Evolutionary conservation across 2,888 invertebrate genomes (phyloP), one percentile per base, ranked within the genome.

Genomic region (Doris montereyensis): DNA sequence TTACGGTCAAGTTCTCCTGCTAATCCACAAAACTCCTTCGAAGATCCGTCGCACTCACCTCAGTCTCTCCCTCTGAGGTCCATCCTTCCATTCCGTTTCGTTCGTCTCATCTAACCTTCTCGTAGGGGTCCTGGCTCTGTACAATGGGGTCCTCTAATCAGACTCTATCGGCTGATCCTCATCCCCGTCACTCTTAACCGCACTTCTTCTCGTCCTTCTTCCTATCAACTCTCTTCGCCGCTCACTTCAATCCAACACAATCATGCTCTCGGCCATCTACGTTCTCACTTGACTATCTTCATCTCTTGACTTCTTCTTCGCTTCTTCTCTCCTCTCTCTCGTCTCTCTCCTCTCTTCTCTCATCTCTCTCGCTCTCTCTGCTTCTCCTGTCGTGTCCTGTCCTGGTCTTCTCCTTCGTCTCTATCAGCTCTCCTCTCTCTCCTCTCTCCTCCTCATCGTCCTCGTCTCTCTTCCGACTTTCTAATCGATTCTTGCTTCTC

Each of bases 81-180:
- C n/a, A n/a, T n/a, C n/a, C n/a, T n/a, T n/a, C n/a, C n/a, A n/a
- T n/a, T n/a, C n/a, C n/a, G n/a, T n/a, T n/a, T n/a, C n/a, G n/a
- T n/a, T n/a, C n/a, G n/a, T n/a, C n/a, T n/a, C n/a, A n/a, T n/a
- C n/a, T n/a, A n/a, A n/a, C n/a, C n/a, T n/a, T n/a, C n/a, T n/a
- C n/a, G n/a, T n/a, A n/a, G n/a, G n/a, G n/a, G n/a, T n/a, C n/a
- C n/a, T n/a, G n/a, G n/a, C n/a, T n/a, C n/a, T n/a, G n/a, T n/a
- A n/a, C n/a, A n/a, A n/a, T n/a, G n/a, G n/a, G n/a, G n/a, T 67
- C 67, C 28, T 67, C 67, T 67, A 26, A 24, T 67, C 28, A 4
- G 21, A 26, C 13, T 26, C 24, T 21, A 13, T 21, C 24, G 4
- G 8, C 62, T 62, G 4, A 5, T 21, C 21, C 62, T 62, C 21